phyloP scores from a whole-genome alignment of 2,113 vertebrate species.

The Zosterops japonicus region DNA sequence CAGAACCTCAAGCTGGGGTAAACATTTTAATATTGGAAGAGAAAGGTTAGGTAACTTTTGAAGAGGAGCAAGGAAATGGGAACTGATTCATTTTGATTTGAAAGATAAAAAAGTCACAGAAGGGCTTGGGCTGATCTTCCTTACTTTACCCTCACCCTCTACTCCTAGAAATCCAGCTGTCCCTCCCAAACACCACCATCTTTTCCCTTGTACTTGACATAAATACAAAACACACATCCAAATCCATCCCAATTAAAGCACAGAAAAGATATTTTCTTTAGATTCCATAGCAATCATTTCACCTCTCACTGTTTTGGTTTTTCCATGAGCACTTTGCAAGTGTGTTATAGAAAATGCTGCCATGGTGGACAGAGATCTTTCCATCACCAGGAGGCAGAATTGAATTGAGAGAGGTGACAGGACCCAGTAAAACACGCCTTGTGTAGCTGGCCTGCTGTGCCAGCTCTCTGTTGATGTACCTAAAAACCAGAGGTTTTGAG shows the following conservation, averaged over 20 bases:
- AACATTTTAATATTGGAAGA: neutral
- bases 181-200: neutral
- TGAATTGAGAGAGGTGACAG: neutral
- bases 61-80: neutral
- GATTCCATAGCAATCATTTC: neutral
- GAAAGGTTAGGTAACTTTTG: neutral
- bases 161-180: neutral
- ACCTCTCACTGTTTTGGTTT: neutral
- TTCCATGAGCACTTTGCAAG: neutral
- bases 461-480: neutral
- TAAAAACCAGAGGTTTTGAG: neutral
- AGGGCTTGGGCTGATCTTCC: neutral
- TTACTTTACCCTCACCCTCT: neutral
- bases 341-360: neutral
- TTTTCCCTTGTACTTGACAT: neutral
- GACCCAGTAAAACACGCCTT: neutral
- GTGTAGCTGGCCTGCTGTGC: neutral
- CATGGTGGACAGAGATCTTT: neutral
- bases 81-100: neutral
- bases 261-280: neutral
- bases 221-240: neutral
- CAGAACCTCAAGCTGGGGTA: neutral
- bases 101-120: neutral
- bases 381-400: neutral
- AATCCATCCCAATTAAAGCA: neutral